Evolutionary conservation across 2,888 invertebrate species (phyloP).

Genomic region (Standfussiana lucernea): DNA sequence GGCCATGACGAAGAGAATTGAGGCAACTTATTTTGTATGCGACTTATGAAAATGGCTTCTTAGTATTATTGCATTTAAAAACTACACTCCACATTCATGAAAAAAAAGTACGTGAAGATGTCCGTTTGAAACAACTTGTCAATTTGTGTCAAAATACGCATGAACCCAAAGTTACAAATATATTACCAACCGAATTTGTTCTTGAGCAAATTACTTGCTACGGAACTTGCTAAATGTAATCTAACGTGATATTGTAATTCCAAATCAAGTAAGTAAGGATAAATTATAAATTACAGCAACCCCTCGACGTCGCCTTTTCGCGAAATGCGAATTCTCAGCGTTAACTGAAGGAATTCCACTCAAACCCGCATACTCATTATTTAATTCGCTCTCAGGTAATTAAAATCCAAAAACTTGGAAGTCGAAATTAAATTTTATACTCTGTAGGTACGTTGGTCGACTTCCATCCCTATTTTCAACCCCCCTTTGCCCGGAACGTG

Average conservation of each 20-base stretch:
- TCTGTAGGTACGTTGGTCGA: constrained; percentile 61
- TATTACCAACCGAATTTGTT: constrained; percentile 6
- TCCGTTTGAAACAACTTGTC: background rate
- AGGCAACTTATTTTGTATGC: constrained; percentile 30
- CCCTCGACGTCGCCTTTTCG: constrained; percentile 54
- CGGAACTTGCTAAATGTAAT: constrained; percentile 58
- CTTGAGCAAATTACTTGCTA: constrained; percentile 38
- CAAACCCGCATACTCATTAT: constrained; percentile 79
- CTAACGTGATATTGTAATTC: constrained; percentile 66
- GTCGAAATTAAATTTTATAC: constrained; percentile 89
- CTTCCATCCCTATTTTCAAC: constrained; percentile 61
- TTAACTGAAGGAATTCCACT: constrained; percentile 69
- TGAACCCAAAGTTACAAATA: background rate
- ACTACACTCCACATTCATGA: background rate
- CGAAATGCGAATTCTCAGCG: constrained; percentile 66
- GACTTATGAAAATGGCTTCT: background rate
- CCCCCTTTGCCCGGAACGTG: constrained; percentile 81
- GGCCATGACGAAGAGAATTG: constrained; percentile 50
- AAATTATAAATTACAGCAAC: constrained; percentile 71
- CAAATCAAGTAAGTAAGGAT: constrained; percentile 69
- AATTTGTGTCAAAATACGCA: background rate
- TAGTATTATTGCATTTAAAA: background rate
- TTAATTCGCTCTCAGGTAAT: constrained; percentile 90
- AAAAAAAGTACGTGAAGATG: background rate
- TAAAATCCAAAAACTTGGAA: constrained; percentile 90